phyloP scores from a whole-genome alignment of 2,797 vertebrate genomes.

The Eleutherodactylus coqui region DNA sequence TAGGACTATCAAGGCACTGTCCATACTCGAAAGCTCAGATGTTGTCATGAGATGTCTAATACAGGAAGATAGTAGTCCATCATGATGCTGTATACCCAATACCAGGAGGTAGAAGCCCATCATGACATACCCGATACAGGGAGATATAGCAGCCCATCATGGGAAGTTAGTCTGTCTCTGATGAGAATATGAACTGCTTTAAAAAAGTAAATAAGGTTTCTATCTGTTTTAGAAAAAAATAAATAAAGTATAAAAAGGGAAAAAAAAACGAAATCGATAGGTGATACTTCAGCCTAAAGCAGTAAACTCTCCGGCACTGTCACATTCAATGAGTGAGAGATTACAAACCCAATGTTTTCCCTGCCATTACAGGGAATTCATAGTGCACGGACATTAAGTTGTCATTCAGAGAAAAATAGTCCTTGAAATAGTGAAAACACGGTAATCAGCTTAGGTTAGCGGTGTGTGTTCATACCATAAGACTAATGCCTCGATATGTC shows the following conservation, averaged over 20 bases:
- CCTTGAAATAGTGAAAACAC: background rate
- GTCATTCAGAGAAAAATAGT: slow-evolving; percentile 26
- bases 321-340: slow-evolving; percentile 35
- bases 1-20: no score
- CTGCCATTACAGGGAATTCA: slow-evolving; percentile 41
- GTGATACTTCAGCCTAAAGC: slow-evolving; percentile 58
- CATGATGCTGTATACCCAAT: background rate
- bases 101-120: background rate
- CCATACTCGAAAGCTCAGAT: no score
- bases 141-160: background rate
- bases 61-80: background rate
- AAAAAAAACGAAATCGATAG: slow-evolving; percentile 58
- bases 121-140: background rate
- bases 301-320: slow-evolving; percentile 33
- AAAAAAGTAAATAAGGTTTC: background rate
- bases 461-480: no score
- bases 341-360: slow-evolving; percentile 48
- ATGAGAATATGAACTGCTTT: background rate
- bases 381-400: slow-evolving; percentile 45
- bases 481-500: background rate
- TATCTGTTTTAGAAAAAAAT: slow-evolving; percentile 13
- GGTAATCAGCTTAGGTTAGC: background rate
- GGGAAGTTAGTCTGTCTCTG: background rate
- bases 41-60: background rate
- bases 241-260: slow-evolving; percentile 13